Conservation (phyloP, 2,113 vertebrate genomes). For the Smithornis capensis region DNA sequence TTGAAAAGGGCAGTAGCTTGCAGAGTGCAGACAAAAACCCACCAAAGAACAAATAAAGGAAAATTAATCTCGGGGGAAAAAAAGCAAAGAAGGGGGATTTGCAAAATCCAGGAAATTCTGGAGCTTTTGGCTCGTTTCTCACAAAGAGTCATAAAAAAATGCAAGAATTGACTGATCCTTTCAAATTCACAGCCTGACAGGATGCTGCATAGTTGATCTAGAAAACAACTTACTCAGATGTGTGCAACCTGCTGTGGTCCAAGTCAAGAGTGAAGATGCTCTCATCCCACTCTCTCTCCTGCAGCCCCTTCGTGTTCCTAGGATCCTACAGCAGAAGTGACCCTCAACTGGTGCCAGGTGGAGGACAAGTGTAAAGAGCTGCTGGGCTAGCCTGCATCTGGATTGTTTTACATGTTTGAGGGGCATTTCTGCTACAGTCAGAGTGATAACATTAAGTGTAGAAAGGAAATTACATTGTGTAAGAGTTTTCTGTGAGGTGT, state of each 20-base stretch:
- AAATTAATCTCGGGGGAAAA: not conserved
- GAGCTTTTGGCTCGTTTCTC: not conserved
- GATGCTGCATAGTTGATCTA: not conserved
- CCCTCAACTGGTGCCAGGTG: not conserved
- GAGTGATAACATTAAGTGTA: not conserved
- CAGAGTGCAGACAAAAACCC: not conserved
- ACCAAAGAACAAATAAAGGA: not conserved
- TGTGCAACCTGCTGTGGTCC: not conserved
- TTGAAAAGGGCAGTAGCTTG: conserved; percentile 55
- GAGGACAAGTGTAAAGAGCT: not conserved
- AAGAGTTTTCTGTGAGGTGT: not conserved
- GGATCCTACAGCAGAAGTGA: accelerated
- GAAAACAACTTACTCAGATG: not conserved
- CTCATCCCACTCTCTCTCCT: not conserved
- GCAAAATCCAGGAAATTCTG: not conserved
- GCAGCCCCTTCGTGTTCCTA: accelerated
- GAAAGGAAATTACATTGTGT: not conserved
- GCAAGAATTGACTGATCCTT: not conserved
- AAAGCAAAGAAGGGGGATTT: not conserved
- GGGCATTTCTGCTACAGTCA: not conserved
- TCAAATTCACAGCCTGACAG: not conserved
- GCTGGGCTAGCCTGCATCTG: not conserved
- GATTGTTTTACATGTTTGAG: not conserved
- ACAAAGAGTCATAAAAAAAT: not conserved
- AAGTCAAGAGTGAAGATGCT: not conserved